Conservation (phyloP, 2,888 invertebrate genomes). For the Stramonita haemastoma region DNA sequence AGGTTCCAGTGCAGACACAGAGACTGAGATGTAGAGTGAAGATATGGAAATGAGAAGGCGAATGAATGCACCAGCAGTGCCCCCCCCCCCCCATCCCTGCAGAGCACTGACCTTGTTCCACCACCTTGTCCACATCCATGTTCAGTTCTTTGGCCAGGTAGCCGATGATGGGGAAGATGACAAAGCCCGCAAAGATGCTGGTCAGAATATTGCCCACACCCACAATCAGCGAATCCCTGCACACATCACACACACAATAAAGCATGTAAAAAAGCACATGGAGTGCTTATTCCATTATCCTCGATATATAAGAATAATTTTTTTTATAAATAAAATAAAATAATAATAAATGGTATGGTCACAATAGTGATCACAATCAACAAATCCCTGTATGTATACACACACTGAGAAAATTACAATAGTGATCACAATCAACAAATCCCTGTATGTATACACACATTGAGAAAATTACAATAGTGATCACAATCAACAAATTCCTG, state of each 20-base stretch:
- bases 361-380: not conserved
- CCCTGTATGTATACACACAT: not conserved
- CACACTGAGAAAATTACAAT: not conserved
- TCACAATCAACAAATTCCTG: not conserved
- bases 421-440: not conserved
- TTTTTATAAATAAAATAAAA: too few relatives aligned
- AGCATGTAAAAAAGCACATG: too few relatives aligned
- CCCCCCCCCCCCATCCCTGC: too few relatives aligned
- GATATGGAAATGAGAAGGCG: too few relatives aligned
- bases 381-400: not conserved
- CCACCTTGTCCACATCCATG: slow-evolving; percentile 72
- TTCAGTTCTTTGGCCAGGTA: slow-evolving; percentile 73
- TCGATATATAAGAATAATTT: too few relatives aligned
- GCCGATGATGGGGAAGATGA: slow-evolving; percentile 75
- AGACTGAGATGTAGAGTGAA: too few relatives aligned
- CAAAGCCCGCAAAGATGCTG: slow-evolving; percentile 75
- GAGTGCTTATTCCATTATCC: too few relatives aligned
- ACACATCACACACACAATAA: too few relatives aligned
- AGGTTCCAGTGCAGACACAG: too few relatives aligned
- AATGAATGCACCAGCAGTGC: too few relatives aligned
- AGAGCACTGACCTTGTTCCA: slow-evolving; percentile 68
- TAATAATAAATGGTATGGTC: too few relatives aligned
- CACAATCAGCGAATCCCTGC: slow-evolving; percentile 74
- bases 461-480: not conserved
- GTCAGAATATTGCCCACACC: slow-evolving; percentile 73